These are phyloP conservation scores for Drosophila equinoxialis DNA, from an alignment of 1,140 invertebrate genomes.

Conservation along the genomic window DNA sequence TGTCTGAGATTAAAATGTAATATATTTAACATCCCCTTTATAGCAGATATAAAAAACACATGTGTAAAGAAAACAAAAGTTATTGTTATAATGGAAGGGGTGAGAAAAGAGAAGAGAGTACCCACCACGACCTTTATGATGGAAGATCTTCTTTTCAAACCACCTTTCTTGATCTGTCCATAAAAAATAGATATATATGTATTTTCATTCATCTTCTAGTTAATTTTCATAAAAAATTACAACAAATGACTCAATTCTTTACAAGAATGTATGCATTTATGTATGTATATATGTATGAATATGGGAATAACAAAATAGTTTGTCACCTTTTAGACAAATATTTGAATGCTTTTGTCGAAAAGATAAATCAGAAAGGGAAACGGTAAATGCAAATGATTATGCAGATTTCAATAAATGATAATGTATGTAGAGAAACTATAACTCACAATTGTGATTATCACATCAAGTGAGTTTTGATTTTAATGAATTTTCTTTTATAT, in stretches of 20 bases:
- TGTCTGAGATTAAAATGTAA: too few relatives aligned
- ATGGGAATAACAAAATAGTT: conserved; percentile 35
- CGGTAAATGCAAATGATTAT: conserved; percentile 13
- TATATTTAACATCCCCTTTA: too few relatives aligned
- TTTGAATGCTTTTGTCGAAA: conserved; percentile 9
- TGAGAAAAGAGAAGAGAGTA: too few relatives aligned
- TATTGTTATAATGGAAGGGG: too few relatives aligned
- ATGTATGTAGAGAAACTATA: background rate
- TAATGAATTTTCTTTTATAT: conserved; percentile 46
- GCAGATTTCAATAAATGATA: conserved; percentile 12
- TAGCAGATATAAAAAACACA: too few relatives aligned
- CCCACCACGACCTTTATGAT: too few relatives aligned
- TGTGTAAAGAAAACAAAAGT: too few relatives aligned
- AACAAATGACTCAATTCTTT: conserved; percentile 4
- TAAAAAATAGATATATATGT: background rate
- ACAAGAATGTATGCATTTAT: background rate
- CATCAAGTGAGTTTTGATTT: conserved; percentile 47
- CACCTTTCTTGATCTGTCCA: background rate
- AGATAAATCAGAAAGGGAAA: conserved; percentile 27
- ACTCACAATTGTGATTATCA: conserved; percentile 40
- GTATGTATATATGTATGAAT: background rate
- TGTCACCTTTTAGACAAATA: conserved; percentile 46
- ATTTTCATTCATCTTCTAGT: background rate
- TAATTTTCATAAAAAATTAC: background rate
- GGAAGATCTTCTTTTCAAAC: too few relatives aligned